Conservation (phyloP, 2,113 vertebrate species). For the Coreoperca whiteheadi region DNA sequence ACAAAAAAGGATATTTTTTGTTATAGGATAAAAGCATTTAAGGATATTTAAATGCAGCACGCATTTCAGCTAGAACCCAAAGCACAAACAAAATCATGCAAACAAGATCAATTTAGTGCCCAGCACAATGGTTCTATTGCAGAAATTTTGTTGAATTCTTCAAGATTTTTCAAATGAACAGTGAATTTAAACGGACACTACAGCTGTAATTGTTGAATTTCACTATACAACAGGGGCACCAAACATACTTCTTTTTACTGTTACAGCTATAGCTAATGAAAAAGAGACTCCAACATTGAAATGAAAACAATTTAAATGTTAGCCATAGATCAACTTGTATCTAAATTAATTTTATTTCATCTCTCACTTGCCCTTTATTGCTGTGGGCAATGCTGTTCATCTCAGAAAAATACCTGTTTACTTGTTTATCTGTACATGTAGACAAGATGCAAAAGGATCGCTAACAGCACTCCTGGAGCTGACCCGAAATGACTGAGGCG, state of each 20-base stretch:
- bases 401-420: constrained; percentile 2
- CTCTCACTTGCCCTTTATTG: background rate
- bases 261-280: background rate
- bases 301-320: background rate
- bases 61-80: background rate
- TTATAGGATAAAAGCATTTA: background rate
- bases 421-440: constrained; percentile 14
- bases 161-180: background rate
- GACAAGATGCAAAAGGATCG: constrained; percentile 15
- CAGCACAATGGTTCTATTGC: background rate
- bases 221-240: background rate
- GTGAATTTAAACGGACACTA: background rate
- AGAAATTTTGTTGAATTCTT: background rate
- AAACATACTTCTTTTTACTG: background rate
- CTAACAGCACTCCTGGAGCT: background rate
- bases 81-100: background rate
- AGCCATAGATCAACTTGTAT: background rate
- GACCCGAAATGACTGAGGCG: constrained; percentile 38
- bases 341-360: background rate
- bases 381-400: background rate
- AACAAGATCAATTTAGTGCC: background rate
- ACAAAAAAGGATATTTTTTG: background rate
- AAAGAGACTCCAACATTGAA: too few species aligned
- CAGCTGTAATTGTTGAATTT: background rate
- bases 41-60: background rate